Conservation (phyloP, 2,797 vertebrate genomes). For the Smutsia gigantea region DNA sequence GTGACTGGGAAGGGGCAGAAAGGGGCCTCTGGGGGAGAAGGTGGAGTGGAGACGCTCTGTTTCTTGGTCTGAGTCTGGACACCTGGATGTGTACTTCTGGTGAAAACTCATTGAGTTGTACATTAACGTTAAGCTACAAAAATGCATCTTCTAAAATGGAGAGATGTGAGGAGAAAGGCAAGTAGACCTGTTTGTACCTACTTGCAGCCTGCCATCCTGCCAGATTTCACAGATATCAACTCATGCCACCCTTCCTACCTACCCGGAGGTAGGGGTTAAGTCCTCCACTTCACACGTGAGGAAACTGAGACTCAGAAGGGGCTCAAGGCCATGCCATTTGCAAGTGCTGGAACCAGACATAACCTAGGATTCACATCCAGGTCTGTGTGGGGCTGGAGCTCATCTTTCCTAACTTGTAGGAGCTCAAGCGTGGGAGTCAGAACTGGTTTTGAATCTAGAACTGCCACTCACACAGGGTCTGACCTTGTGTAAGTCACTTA, state of each 20-base stretch:
- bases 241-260: not conserved
- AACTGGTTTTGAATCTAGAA: not conserved
- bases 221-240: not conserved
- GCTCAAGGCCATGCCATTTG: not conserved
- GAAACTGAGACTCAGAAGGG: not conserved
- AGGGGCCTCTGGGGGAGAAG: too few species aligned
- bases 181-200: not conserved
- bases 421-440: not conserved
- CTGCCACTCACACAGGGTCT: accelerated
- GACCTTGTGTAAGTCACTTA: not conserved
- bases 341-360: not conserved
- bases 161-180: not conserved
- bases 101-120: not conserved
- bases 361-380: not conserved
- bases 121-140: not conserved
- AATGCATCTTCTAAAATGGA: not conserved
- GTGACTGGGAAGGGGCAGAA: not conserved
- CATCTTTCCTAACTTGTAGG: too few species aligned
- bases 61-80: not conserved
- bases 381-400: not conserved
- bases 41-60: not conserved
- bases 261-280: too few species aligned
- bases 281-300: not conserved
- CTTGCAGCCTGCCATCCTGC: not conserved
- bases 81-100: not conserved